phyloP scores from a whole-genome alignment of 1,140 invertebrate species.

The Pachyrhynchus sulphureomaculatus region DNA sequence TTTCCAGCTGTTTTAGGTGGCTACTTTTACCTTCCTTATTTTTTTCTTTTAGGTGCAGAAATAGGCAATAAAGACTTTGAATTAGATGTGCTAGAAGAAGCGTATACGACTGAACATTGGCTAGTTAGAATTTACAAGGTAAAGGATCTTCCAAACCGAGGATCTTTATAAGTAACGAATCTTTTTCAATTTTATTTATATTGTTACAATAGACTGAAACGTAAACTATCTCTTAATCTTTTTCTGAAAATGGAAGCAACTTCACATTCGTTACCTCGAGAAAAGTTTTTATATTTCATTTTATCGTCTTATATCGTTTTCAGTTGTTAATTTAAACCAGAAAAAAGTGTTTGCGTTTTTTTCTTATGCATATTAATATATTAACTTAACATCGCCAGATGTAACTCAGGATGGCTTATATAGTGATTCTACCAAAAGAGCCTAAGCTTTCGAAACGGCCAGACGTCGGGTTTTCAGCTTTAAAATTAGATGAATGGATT shows the following conservation, averaged over 20 bases:
- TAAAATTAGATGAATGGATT: too few relatives aligned
- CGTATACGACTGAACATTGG: slow-evolving; percentile 95
- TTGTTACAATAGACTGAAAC: not conserved
- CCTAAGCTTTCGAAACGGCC: too few relatives aligned
- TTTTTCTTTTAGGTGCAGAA: slow-evolving; percentile 66
- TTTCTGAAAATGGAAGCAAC: not conserved
- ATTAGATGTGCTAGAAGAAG: slow-evolving; percentile 88
- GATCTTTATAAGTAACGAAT: slow-evolving; percentile 44
- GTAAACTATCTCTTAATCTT: not conserved
- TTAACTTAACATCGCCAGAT: too few relatives aligned
- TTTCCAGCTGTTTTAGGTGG: too few relatives aligned
- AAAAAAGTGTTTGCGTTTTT: too few relatives aligned
- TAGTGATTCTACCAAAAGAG: too few relatives aligned
- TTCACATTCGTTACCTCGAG: not conserved
- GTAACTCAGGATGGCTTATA: too few relatives aligned
- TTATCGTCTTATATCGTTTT: not conserved
- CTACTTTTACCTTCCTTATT: too few relatives aligned
- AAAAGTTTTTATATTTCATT: not conserved
- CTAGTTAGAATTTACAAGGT: slow-evolving; percentile 94
- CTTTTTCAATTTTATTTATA: not conserved
- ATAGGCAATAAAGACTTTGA: slow-evolving; percentile 96
- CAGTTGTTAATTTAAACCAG: not conserved
- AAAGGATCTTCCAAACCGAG: slow-evolving; percentile 84
- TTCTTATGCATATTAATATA: too few relatives aligned
- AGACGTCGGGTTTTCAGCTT: too few relatives aligned